Percentiles rank a stretch among this genome's conserved stretches.
Evolutionary conservation across 2,113 vertebrate species (phyloP).

Genomic region (Trichechus manatus): DNA sequence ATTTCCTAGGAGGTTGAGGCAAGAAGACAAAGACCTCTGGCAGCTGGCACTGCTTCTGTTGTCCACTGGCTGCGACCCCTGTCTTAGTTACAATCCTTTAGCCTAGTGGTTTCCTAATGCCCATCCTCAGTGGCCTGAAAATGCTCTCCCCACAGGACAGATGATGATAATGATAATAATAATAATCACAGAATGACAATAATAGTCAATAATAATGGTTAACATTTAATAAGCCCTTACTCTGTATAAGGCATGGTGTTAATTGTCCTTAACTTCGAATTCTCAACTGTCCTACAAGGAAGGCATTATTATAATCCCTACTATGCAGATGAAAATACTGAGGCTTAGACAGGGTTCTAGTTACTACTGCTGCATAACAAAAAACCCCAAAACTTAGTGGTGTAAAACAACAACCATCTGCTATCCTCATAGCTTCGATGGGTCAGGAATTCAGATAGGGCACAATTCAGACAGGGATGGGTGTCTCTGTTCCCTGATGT

Average conservation of each 20-base stretch:
- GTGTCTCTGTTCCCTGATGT: not conserved
- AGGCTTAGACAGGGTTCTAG: not conserved
- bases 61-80: no score
- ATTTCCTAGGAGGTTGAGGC: constrained; percentile 1
- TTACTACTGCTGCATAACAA: not conserved
- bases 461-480: not conserved
- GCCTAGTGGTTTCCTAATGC: not conserved
- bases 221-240: not conserved
- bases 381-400: not conserved
- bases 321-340: not conserved
- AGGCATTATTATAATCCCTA: not conserved
- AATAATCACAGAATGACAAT: not conserved
- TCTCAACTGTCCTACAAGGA: not conserved
- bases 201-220: not conserved
- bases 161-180: not conserved
- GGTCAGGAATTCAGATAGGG: not conserved
- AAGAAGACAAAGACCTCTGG: not conserved
- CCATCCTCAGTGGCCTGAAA: not conserved
- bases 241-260: not conserved
- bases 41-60: not conserved
- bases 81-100: not conserved
- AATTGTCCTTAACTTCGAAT: not conserved
- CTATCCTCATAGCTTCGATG: not conserved
- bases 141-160: not conserved
- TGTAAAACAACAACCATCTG: not conserved